These are phyloP conservation scores for Macropis europaea DNA, from an alignment of 2,888 invertebrate species.

Conservation along the genomic window DNA sequence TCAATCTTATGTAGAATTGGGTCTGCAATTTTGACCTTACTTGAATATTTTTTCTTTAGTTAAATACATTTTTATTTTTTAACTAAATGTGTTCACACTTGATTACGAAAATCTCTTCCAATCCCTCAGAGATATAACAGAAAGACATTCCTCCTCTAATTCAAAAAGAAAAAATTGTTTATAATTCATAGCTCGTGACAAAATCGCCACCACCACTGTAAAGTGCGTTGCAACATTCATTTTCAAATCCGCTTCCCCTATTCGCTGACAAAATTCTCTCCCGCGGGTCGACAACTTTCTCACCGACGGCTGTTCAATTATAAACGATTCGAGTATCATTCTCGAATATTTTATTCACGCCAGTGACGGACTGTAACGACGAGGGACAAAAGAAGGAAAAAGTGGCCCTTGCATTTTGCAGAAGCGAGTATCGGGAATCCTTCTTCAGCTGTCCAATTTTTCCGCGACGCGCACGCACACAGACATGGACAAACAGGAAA, in stretches of 20 bases:
- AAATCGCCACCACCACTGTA: not conserved
- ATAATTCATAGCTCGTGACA: too few species aligned
- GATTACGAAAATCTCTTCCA: too few species aligned
- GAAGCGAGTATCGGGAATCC: conserved; percentile 2
- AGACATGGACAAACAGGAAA: not conserved
- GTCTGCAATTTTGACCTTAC: too few species aligned
- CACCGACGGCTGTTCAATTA: conserved; percentile 30
- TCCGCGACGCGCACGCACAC: not conserved
- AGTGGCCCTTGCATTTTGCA: conserved; percentile 15
- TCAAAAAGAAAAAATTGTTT: too few species aligned
- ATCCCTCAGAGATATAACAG: too few species aligned
- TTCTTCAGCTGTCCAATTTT: conserved; percentile 3
- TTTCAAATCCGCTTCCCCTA: conserved; percentile 18
- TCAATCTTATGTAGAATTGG: too few species aligned
- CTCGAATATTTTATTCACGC: conserved; percentile 33
- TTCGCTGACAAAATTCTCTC: conserved; percentile 13
- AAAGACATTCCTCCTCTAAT: too few species aligned
- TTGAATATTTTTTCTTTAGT: too few species aligned
- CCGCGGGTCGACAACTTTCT: not conserved
- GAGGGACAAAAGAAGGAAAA: not conserved
- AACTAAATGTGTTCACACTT: too few species aligned
- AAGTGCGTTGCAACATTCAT: conserved; percentile 30
- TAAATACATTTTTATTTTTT: too few species aligned
- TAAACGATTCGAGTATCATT: conserved; percentile 37
- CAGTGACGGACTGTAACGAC: conserved; percentile 4